Evolutionary conservation across 2,797 vertebrate genomes (phyloP).

Genomic region (Coregonus suidteri): DNA sequence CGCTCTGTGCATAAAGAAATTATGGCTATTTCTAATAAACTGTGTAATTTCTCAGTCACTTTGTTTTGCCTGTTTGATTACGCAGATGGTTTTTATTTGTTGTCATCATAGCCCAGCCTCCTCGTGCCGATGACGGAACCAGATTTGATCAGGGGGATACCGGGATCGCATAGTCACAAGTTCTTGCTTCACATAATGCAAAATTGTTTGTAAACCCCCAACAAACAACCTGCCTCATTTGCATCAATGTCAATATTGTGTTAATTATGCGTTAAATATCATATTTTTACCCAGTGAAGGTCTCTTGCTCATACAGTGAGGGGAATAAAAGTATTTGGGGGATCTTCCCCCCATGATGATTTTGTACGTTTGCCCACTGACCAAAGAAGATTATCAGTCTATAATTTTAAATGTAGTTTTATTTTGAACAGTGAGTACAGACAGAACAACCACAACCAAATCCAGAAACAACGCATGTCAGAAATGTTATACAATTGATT

Average conservation of each 20-base stretch:
- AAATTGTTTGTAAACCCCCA: too few relatives aligned
- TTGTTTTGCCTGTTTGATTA: neutral
- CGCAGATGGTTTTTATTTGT: neutral
- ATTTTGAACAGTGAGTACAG: too few relatives aligned
- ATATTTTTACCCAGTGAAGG: neutral
- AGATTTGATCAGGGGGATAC: neutral
- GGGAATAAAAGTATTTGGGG: too few relatives aligned
- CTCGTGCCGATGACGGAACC: neutral
- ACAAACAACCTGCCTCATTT: constrained; percentile 24
- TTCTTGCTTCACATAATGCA: too few relatives aligned
- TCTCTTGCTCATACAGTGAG: neutral
- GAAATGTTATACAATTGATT: too few relatives aligned
- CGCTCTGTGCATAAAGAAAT: neutral
- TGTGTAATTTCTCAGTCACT: neutral
- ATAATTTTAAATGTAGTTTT: too few relatives aligned
- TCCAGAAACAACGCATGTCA: too few relatives aligned
- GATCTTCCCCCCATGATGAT: too few relatives aligned
- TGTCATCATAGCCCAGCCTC: neutral
- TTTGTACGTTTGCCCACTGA: too few relatives aligned
- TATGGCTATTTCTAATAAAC: neutral
- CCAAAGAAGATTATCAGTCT: too few relatives aligned
- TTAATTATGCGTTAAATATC: constrained; percentile 6
- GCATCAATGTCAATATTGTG: neutral
- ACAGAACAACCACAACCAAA: too few relatives aligned
- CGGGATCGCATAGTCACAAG: too few relatives aligned